These are phyloP conservation scores for Lithophane leautieri DNA, from an alignment of 2,888 invertebrate species.

Conservation along the genomic window DNA sequence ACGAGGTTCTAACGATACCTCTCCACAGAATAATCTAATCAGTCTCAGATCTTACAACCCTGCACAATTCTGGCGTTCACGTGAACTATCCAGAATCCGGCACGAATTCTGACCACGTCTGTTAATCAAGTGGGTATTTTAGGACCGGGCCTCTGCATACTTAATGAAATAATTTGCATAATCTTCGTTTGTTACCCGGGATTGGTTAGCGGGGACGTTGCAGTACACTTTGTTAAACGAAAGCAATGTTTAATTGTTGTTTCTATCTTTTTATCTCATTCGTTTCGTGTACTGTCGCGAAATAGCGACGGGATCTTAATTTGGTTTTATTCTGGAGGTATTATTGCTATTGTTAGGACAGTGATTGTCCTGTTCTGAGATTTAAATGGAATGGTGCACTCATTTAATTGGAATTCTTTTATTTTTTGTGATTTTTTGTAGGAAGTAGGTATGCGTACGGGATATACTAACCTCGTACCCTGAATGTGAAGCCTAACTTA, in stretches of 20 bases:
- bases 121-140: slow-evolving; percentile 74
- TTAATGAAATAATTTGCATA: slow-evolving; percentile 73
- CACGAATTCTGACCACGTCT: slow-evolving; percentile 66
- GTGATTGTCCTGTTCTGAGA: slow-evolving; percentile 21
- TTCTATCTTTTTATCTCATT: slow-evolving; percentile 54
- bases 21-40: slow-evolving; percentile 5
- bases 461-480: not conserved
- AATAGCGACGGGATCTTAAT: slow-evolving; percentile 38
- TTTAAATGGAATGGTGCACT: slow-evolving; percentile 9
- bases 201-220: slow-evolving; percentile 60
- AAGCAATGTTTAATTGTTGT: slow-evolving; percentile 64
- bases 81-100: slow-evolving; percentile 58
- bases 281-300: slow-evolving; percentile 28
- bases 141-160: slow-evolving; percentile 64
- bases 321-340: slow-evolving; percentile 49
- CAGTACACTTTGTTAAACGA: slow-evolving; percentile 54
- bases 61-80: slow-evolving; percentile 36
- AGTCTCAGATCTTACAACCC: slow-evolving; percentile 37
- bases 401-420: slow-evolving; percentile 1
- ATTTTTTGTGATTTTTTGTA: not conserved
- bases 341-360: slow-evolving; percentile 35
- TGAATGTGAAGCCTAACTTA: not conserved
- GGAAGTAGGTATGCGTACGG: too few species aligned
- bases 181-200: slow-evolving; percentile 68
- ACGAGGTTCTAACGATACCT: slow-evolving; percentile 19